Percentiles rank a stretch among this genome's conserved stretches.
phyloP scores from a whole-genome alignment of 2,888 invertebrate species.

The Ethmia dodecea region DNA sequence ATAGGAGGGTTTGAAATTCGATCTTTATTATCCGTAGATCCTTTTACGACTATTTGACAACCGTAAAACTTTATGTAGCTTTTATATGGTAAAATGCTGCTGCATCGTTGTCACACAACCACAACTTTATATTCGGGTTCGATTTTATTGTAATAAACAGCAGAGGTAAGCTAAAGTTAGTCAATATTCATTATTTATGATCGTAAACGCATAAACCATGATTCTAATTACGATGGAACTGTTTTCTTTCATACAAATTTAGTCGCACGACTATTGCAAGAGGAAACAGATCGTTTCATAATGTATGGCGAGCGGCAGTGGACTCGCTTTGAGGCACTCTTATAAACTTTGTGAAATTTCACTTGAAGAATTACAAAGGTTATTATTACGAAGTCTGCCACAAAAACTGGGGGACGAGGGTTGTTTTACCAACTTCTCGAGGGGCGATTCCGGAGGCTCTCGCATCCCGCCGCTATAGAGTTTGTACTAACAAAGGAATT shows the following conservation, averaged over 20 bases:
- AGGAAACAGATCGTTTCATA: conserved; percentile 33
- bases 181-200: background rate
- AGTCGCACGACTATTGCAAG: conserved; percentile 12
- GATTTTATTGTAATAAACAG: conserved; percentile 9
- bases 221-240: background rate
- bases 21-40: conserved; percentile 35
- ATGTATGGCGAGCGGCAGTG: conserved; percentile 34
- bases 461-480: too few species aligned
- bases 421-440: conserved; percentile 39
- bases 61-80: conserved; percentile 42
- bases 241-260: conserved; percentile 7
- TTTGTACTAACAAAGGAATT: too few species aligned
- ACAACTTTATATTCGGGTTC: conserved; percentile 11
- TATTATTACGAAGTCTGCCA: conserved; percentile 46
- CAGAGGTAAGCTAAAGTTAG: background rate
- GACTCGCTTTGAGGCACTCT: conserved; percentile 40
- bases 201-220: background rate
- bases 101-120: conserved; percentile 13
- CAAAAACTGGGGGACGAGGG: conserved; percentile 38
- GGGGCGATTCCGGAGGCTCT: conserved; percentile 29
- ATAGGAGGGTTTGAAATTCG: conserved; percentile 26
- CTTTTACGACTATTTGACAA: conserved; percentile 45
- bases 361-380: conserved; percentile 53
- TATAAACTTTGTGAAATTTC: conserved; percentile 43
- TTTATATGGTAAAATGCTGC: conserved; percentile 25